These are phyloP conservation scores for Poecilia velifera DNA, from an alignment of 2,797 vertebrate genomes.

Conservation along the genomic window DNA sequence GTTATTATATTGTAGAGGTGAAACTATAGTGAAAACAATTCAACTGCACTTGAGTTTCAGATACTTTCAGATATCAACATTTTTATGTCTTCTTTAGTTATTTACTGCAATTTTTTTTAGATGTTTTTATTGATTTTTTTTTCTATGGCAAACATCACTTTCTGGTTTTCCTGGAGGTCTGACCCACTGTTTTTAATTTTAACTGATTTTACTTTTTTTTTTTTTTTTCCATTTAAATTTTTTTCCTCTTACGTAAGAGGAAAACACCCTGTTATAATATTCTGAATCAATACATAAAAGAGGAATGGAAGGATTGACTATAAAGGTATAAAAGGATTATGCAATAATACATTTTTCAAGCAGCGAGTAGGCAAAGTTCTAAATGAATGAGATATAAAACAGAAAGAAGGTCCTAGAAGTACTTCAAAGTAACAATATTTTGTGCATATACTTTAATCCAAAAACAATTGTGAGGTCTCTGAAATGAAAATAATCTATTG, in stretches of 20 bases:
- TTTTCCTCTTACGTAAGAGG: background rate
- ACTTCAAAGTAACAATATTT: background rate
- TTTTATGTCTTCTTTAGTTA: background rate
- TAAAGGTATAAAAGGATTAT: background rate
- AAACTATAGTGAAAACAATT: background rate
- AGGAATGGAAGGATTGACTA: background rate
- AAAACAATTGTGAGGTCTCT: background rate
- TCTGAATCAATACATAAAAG: background rate
- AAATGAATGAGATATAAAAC: background rate
- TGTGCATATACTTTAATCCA: background rate
- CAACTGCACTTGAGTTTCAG: background rate
- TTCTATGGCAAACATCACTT: background rate
- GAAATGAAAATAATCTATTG: background rate
- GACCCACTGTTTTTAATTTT: too few species aligned
- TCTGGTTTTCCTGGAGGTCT: background rate
- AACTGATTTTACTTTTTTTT: too few species aligned
- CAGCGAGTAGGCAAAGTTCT: background rate
- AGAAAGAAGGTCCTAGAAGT: background rate
- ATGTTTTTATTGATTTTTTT: background rate
- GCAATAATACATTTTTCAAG: background rate
- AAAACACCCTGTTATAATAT: background rate
- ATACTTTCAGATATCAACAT: background rate
- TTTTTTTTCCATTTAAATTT: background rate
- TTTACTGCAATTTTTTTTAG: background rate
- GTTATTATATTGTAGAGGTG: too few species aligned